These are phyloP conservation scores for Corydoras sp. DNA, from an alignment of 2,113 vertebrate genomes.

Conservation along the genomic window DNA sequence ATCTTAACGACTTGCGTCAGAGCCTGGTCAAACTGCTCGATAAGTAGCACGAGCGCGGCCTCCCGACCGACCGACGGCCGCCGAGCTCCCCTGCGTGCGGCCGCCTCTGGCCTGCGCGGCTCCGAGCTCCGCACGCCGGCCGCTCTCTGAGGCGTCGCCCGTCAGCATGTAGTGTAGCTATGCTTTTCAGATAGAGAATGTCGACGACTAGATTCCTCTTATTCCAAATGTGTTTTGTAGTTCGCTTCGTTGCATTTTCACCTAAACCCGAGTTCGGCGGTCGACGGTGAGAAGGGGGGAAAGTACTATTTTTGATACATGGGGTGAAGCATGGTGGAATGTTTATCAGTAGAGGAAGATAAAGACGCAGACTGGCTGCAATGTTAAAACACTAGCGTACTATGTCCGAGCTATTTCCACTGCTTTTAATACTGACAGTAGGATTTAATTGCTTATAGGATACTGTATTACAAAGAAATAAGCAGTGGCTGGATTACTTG, in stretches of 20 bases:
- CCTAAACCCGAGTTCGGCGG: no score
- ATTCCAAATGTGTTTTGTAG: background rate
- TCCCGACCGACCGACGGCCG: background rate
- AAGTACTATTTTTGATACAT: conserved; percentile 43
- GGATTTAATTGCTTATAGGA: no score
- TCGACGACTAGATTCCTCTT: background rate
- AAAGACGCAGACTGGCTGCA: background rate
- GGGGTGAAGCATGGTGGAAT: background rate
- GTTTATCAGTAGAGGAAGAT: background rate
- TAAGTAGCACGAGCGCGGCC: conserved; percentile 53
- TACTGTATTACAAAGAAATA: no score
- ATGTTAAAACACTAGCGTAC: no score
- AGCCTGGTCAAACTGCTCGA: conserved; percentile 85
- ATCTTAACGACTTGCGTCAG: conserved; percentile 87
- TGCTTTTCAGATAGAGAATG: conserved; percentile 30
- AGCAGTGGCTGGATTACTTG: no score
- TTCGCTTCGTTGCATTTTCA: background rate
- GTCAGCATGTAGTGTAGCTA: conserved; percentile 19
- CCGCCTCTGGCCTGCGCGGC: background rate
- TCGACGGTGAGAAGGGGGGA: background rate
- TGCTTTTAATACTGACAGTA: no score
- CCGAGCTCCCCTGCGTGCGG: background rate
- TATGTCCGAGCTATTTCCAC: no score
- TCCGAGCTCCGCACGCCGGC: background rate
- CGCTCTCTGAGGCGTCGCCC: background rate